Evolutionary conservation across 2,113 vertebrate species (phyloP), one percentile per base, ranked within the genome.

Genomic region (Rousettus leschenaultii): DNA sequence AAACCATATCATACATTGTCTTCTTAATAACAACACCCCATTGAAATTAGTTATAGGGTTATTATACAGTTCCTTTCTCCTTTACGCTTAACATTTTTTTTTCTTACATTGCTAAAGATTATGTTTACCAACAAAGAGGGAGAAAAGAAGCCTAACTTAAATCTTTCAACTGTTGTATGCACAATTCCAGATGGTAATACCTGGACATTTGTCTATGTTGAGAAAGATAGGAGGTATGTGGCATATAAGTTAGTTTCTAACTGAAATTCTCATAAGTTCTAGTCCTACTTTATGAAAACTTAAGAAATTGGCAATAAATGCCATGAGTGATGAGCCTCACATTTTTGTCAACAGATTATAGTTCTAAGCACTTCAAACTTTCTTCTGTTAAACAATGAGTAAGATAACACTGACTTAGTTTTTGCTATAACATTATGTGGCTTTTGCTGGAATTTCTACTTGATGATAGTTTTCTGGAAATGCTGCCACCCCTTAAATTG

Each of bases 401-500:
- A 79, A 63, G 45, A 38, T 57, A 79, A 78, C 1, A 43, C 75
- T 75, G 35, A 57, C 53, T 66, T 77, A 71, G 24, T 63, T 78
- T 77, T 55, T 73, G 55, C 43, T 80, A 38, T 51, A 88, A 38
- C 0, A 21, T 33, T 35, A 68, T 6, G 4, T 88, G n/a, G 26
- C 75, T 89, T 89, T 78, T 48, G 55, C 18, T 70, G 51, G 33
- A 93, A 89, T 79, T 61, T 59, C 35, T 63, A 61, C 22, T 8
- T 35, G 35, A 73, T 55, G 30, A 55, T 55, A 83, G 19, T 85
- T 93, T 92, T 94, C 35, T 96, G n/a, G 57, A 86, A 97, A 91
- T 51, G 18, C 24, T 93, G 5, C 65, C 35, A 65, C 38, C 43
- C 61, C 35, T 45, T 35, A 75, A 28, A 43, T 11, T 22, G 16